phyloP scores from a whole-genome alignment of 1,140 invertebrate species.

The Colletes gigas region DNA sequence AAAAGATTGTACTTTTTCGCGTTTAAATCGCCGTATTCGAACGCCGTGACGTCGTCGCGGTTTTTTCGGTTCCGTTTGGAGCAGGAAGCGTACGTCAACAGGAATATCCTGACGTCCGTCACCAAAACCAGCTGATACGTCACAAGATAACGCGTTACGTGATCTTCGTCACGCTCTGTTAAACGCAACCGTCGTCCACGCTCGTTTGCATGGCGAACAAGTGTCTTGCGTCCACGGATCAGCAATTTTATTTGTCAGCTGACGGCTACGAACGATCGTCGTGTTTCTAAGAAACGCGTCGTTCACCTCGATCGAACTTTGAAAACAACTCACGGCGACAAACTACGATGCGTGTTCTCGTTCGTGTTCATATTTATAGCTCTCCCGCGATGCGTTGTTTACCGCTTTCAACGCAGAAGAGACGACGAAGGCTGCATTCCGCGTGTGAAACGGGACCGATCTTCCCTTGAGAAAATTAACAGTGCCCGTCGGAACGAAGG shows the following conservation, averaged over 20 bases:
- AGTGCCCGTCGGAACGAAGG: background rate
- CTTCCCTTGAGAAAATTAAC: background rate
- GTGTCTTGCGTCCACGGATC: too few relatives aligned
- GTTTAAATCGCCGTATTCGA: too few relatives aligned
- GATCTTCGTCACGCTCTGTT: background rate
- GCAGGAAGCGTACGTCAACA: too few relatives aligned
- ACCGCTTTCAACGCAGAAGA: background rate
- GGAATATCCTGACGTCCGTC: too few relatives aligned
- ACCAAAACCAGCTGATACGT: too few relatives aligned
- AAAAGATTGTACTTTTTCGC: too few relatives aligned
- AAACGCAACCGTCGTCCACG: background rate
- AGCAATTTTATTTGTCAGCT: background rate
- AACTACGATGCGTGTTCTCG: background rate
- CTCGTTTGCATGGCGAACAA: background rate
- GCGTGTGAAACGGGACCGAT: background rate
- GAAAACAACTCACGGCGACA: slow-evolving; percentile 11
- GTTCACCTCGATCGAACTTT: background rate
- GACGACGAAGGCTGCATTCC: background rate
- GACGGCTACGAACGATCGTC: background rate
- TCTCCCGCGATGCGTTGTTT: background rate
- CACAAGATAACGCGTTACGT: background rate
- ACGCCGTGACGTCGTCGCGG: too few relatives aligned
- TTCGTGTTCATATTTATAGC: background rate
- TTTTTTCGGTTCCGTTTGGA: too few relatives aligned
- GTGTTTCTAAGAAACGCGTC: slow-evolving; percentile 5